Conservation (phyloP, 2,888 invertebrate genomes). For the Liodrosophila aerea region DNA sequence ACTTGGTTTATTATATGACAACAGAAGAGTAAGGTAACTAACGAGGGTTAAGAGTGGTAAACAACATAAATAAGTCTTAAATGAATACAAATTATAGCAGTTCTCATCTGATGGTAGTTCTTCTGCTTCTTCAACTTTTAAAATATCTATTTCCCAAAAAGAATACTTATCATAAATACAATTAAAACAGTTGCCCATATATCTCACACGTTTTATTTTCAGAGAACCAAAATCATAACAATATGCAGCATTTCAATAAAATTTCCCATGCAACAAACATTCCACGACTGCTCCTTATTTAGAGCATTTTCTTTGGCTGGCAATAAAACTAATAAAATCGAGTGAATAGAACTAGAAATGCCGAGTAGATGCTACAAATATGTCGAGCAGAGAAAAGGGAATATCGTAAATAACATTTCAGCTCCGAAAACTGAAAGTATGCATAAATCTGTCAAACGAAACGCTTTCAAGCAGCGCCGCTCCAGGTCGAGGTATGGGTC, state of each 20-base stretch:
- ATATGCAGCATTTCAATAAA: neutral
- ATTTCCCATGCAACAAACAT: constrained; percentile 29
- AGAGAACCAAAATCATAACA: neutral
- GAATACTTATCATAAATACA: neutral
- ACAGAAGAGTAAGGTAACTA: neutral
- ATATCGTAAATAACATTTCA: constrained; percentile 54
- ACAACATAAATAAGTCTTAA: too few relatives aligned
- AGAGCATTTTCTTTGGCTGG: constrained; percentile 16
- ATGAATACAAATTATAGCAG: too few relatives aligned
- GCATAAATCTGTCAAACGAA: constrained; percentile 66
- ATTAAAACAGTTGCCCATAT: too few relatives aligned
- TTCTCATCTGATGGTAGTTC: too few relatives aligned
- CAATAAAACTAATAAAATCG: constrained; percentile 40
- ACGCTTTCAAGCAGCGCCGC: constrained; percentile 50
- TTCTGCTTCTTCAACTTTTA: too few relatives aligned
- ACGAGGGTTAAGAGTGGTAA: neutral
- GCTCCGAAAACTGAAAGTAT: constrained; percentile 48
- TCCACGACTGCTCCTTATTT: constrained; percentile 18
- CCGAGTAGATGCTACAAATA: constrained; percentile 5
- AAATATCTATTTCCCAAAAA: too few relatives aligned
- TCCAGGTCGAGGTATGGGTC: neutral
- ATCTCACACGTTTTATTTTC: too few relatives aligned
- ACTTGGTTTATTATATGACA: neutral
- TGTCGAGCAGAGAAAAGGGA: constrained; percentile 37
- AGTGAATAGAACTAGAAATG: constrained; percentile 4